Conservation (phyloP, 2,888 invertebrate species). For the Hyppa rectilinea region DNA sequence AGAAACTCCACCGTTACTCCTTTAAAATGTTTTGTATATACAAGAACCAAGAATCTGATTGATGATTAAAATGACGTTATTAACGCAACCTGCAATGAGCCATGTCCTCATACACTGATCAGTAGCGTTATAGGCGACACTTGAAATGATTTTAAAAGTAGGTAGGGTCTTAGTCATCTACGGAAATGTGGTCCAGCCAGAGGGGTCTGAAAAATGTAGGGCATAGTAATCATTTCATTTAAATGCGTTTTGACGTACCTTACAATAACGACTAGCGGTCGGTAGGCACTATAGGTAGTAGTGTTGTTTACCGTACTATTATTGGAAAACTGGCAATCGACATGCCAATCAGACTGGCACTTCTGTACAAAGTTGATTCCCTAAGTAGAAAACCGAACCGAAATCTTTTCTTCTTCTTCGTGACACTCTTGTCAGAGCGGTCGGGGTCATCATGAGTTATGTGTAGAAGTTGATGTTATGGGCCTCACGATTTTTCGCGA, state of each 20-base stretch:
- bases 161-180: conserved; percentile 11
- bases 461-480: no score
- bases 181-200: conserved; percentile 28
- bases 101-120: not conserved
- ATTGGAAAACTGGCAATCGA: not conserved
- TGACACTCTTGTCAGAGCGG: no score
- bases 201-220: conserved; percentile 47
- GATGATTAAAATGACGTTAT: not conserved
- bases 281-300: not conserved
- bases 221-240: conserved; percentile 55
- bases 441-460: no score
- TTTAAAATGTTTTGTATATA: no score
- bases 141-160: conserved; percentile 30
- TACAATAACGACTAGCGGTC: conserved; percentile 20
- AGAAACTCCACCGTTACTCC: no score
- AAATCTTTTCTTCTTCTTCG: no score
- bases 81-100: not conserved
- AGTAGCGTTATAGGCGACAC: not conserved
- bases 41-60: not conserved
- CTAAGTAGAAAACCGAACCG: not conserved
- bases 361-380: no score
- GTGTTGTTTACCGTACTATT: not conserved
- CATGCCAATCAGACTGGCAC: not conserved
- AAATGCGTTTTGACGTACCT: conserved; percentile 30
- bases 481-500: no score